Base-by-base conservation (phyloP, 2,113 vertebrate species). In the Centropus bengalensis region DNA sequence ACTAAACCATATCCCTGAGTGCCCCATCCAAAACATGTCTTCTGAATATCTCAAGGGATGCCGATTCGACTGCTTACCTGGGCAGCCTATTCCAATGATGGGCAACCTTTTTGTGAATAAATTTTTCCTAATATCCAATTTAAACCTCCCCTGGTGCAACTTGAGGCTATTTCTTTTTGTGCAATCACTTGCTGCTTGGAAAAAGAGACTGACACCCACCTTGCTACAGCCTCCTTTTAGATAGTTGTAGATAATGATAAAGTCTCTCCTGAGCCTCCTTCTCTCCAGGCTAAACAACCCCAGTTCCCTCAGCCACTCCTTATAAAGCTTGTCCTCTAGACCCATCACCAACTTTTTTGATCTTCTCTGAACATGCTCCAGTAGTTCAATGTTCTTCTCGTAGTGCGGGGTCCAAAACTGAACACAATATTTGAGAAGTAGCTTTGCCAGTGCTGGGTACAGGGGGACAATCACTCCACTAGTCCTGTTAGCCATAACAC, bases 341-440 rank as follows among this genome's bases (percentile, higher is more conserved):
- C 2, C 0, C 11, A 40, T 47, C 47, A 52, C 6, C 9, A 42
- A 5, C 8, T 82, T 59, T 15, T 3, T 8, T 68, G 47, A 8
- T 7, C 14, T 80, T 60, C 30, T 71, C 15, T 81, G 69, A 10
- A 77, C 4, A 6, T 4, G 22, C 6, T 66, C 4, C 21, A 49
- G 40, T 16, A 42, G 7, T 32, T 24, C 7, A 10, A 9, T 7
- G 21, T 42, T 8, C 47, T 82, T 59, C 20, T 42, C 52, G 12
- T 10, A 51, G 17, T 15, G 16, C 45, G 21, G 4, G 5, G 1
- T 5, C 11, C 32, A 36, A 62, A 89, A 19, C 4, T 30, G 5
- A 38, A 7, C 12, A 28, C 7, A 59, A 20, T 2, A 14, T 32
- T 51, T 5, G 3, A 42, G 7, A 2, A 11, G 8, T 1, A 0